These are phyloP conservation scores for Ochotona curzoniae DNA, from an alignment of 2,113 vertebrate genomes.

Conservation along the genomic window DNA sequence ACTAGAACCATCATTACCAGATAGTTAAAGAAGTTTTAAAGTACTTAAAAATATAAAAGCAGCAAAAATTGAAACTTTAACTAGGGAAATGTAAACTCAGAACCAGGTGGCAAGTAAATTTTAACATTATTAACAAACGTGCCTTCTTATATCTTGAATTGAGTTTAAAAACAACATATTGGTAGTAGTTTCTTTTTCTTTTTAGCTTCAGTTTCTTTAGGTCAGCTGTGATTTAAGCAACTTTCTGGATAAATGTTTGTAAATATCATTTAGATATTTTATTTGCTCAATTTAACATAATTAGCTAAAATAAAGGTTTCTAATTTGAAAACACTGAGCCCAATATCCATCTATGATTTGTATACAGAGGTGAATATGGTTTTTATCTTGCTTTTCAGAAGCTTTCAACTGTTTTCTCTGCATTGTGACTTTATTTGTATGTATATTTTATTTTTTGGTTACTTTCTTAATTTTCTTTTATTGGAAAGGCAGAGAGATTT, in stretches of 20 bases:
- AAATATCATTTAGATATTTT: not conserved
- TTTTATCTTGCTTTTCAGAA: not conserved
- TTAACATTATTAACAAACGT: not conserved
- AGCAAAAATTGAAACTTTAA: not conserved
- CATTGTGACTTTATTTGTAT: not conserved
- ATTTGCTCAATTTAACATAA: not conserved
- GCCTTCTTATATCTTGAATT: not conserved
- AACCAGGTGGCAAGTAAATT: not conserved
- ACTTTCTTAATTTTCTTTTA: too few relatives aligned
- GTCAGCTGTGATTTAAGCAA: not conserved
- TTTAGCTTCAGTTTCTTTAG: not conserved
- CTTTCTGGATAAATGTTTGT: not conserved
- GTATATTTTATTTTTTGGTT: not conserved
- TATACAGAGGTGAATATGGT: not conserved
- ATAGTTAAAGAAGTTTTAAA: not conserved
- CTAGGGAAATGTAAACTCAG: not conserved
- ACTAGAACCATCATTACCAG: not conserved
- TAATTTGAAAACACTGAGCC: not conserved
- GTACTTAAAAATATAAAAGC: not conserved
- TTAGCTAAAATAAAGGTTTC: not conserved
- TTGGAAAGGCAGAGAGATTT: too few relatives aligned
- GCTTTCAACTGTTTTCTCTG: not conserved
- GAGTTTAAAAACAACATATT: not conserved
- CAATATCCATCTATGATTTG: not conserved
- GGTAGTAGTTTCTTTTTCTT: not conserved